A percentile compares a stretch with the other conserved stretches of the same genome.
phyloP scores from a whole-genome alignment of 2,113 vertebrate species.

The Emberiza fucata region DNA sequence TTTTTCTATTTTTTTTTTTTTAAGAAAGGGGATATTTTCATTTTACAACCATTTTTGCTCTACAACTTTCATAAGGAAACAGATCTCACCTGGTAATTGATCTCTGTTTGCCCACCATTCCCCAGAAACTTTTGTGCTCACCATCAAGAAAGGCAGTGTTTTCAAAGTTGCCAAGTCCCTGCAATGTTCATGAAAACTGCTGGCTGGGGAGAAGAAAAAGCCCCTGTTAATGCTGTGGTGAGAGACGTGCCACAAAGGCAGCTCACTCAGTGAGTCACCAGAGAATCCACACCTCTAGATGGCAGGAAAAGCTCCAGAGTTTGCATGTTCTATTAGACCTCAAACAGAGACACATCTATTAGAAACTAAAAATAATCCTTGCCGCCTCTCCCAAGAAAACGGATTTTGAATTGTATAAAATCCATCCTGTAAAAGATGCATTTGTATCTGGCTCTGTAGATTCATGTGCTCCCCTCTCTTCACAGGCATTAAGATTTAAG shows the following conservation, averaged over 20 bases:
- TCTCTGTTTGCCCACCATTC: neutral
- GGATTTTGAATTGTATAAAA: slow-evolving; percentile 16
- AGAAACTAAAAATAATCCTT: neutral
- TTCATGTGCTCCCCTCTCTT: neutral
- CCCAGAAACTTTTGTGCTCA: neutral
- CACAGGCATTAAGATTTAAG: neutral
- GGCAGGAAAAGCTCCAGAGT: neutral
- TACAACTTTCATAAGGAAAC: neutral
- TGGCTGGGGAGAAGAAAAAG: neutral
- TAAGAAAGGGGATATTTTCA: neutral
- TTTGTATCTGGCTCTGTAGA: neutral
- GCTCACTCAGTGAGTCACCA: neutral
- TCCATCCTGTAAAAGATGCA: neutral
- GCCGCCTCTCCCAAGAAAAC: neutral
- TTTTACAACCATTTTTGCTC: neutral
- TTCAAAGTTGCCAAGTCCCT: neutral
- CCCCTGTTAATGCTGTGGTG: neutral
- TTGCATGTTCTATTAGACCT: neutral
- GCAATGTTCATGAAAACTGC: neutral
- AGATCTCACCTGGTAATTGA: neutral
- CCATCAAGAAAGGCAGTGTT: neutral
- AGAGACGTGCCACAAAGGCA: neutral
- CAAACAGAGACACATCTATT: neutral
- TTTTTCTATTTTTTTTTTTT: neutral
- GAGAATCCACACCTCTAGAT: slow-evolving; percentile 20